phyloP scores from a whole-genome alignment of 2,113 vertebrate genomes.

The Ailurus styani region DNA sequence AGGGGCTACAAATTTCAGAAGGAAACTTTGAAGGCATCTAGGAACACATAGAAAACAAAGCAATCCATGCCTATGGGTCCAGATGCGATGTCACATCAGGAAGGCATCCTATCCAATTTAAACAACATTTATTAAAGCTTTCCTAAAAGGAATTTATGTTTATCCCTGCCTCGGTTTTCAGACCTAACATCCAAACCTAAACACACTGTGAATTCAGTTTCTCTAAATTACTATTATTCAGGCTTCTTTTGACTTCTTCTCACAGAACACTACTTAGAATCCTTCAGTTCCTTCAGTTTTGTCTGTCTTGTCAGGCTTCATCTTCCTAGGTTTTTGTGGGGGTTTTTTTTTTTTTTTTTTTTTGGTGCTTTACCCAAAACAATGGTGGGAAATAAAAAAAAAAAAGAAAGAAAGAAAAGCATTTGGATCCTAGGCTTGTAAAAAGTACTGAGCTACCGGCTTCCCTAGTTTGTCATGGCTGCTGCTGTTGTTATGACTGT shows the following conservation, averaged over 20 bases:
- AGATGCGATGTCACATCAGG: not conserved
- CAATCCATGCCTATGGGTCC: no score
- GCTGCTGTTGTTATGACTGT: not conserved
- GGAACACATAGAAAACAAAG: not conserved
- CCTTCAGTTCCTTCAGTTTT: not conserved
- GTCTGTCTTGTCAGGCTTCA: not conserved
- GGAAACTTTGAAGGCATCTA: not conserved
- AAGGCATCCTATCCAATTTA: not conserved
- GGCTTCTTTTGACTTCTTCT: not conserved
- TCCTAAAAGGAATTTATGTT: not conserved
- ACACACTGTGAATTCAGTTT: not conserved
- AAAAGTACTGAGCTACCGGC: not conserved
- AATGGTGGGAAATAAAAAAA: constrained; percentile 18
- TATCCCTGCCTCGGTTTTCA: not conserved
- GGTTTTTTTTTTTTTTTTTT: not conserved
- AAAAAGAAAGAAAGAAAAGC: constrained; percentile 26
- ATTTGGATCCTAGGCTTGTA: not conserved
- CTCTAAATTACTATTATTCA: not conserved
- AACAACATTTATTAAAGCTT: not conserved
- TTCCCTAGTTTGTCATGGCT: not conserved
- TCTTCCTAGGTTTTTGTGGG: not conserved
- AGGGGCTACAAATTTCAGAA: not conserved
- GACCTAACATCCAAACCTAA: not conserved
- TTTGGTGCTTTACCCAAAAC: constrained; percentile 6
- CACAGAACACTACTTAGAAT: not conserved